A percentile compares a stretch with the other conserved stretches of the same genome.
Evolutionary conservation across 2,113 vertebrate species (phyloP).

Genomic region (Eolophus roseicapilla): DNA sequence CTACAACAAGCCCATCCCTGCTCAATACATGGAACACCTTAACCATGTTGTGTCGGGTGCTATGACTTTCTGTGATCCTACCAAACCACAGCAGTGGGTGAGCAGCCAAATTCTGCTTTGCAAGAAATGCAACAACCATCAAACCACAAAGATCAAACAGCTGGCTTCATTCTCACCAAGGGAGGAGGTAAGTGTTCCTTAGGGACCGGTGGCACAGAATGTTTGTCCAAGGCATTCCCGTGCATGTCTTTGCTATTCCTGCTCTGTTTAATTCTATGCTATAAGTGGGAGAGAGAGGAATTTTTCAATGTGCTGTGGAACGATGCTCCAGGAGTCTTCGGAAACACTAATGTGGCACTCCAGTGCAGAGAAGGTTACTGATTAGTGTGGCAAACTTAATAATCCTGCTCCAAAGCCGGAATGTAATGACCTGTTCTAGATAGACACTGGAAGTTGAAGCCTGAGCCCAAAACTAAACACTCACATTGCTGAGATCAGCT

Average conservation of each 20-base stretch:
- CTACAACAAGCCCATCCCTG: conserved; percentile 98
- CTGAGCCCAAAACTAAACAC: not conserved
- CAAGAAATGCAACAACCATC: conserved; percentile 91
- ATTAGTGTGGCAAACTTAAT: not conserved
- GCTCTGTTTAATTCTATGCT: not conserved
- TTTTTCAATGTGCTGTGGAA: not conserved
- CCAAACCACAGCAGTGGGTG: conserved; percentile 88
- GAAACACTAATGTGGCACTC: not conserved
- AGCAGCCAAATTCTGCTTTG: conserved; percentile 95
- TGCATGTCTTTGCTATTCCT: not conserved
- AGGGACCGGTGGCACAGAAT: not conserved
- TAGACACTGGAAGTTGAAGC: not conserved
- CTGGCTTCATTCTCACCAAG: conserved; percentile 89
- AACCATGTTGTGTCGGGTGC: conserved; percentile 88
- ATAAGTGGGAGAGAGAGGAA: not conserved
- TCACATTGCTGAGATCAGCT: not conserved
- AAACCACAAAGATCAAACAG: conserved; percentile 91
- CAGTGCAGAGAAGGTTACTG: not conserved
- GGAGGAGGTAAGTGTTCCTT: conserved; percentile 80
- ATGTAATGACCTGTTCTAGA: not conserved
- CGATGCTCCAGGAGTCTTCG: not conserved
- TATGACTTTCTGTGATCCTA: conserved; percentile 56
- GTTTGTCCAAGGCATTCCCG: not conserved
- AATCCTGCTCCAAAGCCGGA: not conserved
- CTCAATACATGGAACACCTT: conserved; percentile 93